Evolutionary conservation across 2,797 vertebrate species (phyloP).

Genomic region (Coracias cyanogaster): DNA sequence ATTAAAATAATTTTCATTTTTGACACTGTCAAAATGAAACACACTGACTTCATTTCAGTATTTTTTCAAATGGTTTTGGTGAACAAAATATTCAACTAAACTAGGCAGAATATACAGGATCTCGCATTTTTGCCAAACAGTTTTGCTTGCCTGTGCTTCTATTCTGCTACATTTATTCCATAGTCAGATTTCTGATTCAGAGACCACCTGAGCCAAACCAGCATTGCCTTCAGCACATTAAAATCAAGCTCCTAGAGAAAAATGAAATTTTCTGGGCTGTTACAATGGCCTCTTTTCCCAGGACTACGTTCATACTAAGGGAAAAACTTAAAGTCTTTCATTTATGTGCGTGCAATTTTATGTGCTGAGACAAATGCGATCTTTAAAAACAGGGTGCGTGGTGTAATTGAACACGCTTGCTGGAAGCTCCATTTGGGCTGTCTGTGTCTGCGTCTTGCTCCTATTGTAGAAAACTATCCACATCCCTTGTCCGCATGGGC

Average conservation of each 20-base stretch:
- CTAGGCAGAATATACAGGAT: not conserved
- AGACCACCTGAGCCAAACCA: slow-evolving; percentile 19
- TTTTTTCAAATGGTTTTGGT: slow-evolving; percentile 9
- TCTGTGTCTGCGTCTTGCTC: not conserved
- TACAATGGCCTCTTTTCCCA: not conserved
- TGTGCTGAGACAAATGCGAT: slow-evolving; percentile 36
- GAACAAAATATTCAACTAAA: slow-evolving; percentile 13
- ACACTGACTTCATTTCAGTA: not conserved
- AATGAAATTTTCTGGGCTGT: slow-evolving; percentile 21
- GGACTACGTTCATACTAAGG: not conserved
- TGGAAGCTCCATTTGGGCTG: not conserved
- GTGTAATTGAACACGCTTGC: not conserved
- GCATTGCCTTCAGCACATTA: not conserved
- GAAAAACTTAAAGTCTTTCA: slow-evolving; percentile 1
- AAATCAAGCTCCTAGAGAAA: slow-evolving; percentile 3
- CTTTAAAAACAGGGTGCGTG: not conserved
- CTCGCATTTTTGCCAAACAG: not conserved
- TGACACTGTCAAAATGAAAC: not conserved
- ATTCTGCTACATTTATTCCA: slow-evolving; percentile 1
- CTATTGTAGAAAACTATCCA: not conserved
- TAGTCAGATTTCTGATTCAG: slow-evolving; percentile 8
- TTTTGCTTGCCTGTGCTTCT: slow-evolving; percentile 9
- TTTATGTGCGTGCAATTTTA: slow-evolving; percentile 39
- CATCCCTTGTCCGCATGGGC: not conserved
- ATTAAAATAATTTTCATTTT: too few relatives aligned